Conservation (phyloP, 1,140 invertebrate species). For the Bathynomus jamesi region DNA sequence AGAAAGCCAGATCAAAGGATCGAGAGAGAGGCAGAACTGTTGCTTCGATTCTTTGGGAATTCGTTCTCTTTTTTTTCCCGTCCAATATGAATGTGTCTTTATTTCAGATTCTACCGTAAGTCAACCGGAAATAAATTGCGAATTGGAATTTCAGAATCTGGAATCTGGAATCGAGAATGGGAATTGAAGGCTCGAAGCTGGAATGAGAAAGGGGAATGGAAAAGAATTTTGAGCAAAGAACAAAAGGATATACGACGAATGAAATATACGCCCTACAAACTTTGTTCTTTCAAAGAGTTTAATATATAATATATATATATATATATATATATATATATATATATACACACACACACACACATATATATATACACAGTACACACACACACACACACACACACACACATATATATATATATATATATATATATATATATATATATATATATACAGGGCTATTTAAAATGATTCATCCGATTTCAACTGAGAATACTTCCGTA, state of each 20-base stretch:
- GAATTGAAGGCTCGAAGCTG: not conserved
- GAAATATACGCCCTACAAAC: too few species aligned
- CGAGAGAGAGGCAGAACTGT: too few species aligned
- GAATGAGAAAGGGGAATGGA: not conserved
- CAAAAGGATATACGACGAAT: too few species aligned
- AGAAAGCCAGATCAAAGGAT: too few species aligned
- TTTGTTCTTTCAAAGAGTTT: too few species aligned
- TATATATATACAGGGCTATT: not conserved
- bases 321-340: slow-evolving; percentile 2
- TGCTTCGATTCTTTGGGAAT: too few species aligned
- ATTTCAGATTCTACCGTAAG: not conserved
- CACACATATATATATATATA: not conserved
- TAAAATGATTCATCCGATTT: too few species aligned
- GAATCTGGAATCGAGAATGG: not conserved
- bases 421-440: not conserved
- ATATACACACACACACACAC: not conserved
- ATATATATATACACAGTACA: not conserved
- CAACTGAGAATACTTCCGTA: too few species aligned
- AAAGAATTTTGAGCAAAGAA: too few species aligned
- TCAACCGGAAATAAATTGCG: not conserved
- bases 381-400: not conserved
- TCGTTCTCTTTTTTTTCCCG: not conserved
- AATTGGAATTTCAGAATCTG: not conserved
- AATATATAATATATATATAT: not conserved
- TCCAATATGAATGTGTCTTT: not conserved